phyloP scores from a whole-genome alignment of 2,113 vertebrate genomes.

The Psittacula cyanocephala region DNA sequence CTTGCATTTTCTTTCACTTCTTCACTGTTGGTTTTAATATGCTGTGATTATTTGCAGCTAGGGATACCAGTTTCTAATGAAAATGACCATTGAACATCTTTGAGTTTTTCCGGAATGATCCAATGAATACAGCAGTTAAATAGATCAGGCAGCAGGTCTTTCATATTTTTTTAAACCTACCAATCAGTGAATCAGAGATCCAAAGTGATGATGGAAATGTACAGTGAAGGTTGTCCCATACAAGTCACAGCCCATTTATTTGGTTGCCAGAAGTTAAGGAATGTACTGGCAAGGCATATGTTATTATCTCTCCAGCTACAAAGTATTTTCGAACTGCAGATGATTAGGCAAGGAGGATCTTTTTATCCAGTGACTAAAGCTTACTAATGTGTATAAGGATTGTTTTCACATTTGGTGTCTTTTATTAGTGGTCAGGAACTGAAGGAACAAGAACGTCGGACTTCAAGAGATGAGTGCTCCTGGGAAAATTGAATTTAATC shows the following conservation, averaged over 20 bases:
- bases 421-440: background rate
- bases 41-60: background rate
- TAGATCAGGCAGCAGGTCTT: background rate
- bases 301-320: background rate
- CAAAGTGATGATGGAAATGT: background rate
- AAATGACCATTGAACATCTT: background rate
- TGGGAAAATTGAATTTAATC: background rate
- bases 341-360: constrained; percentile 6
- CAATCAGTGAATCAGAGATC: background rate
- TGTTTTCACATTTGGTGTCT: background rate
- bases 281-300: background rate
- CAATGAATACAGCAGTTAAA: background rate
- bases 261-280: constrained; percentile 4
- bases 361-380: background rate
- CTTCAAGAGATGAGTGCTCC: background rate
- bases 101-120: background rate
- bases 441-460: background rate
- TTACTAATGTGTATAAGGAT: background rate
- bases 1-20: background rate
- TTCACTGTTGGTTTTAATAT: background rate
- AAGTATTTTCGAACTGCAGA: constrained; percentile 9
- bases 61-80: background rate
- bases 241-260: background rate
- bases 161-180: background rate
- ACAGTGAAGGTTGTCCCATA: background rate